Percentiles rank a stretch among this genome's conserved stretches.
phyloP scores from a whole-genome alignment of 2,113 vertebrate species.

The Axis porcinus region DNA sequence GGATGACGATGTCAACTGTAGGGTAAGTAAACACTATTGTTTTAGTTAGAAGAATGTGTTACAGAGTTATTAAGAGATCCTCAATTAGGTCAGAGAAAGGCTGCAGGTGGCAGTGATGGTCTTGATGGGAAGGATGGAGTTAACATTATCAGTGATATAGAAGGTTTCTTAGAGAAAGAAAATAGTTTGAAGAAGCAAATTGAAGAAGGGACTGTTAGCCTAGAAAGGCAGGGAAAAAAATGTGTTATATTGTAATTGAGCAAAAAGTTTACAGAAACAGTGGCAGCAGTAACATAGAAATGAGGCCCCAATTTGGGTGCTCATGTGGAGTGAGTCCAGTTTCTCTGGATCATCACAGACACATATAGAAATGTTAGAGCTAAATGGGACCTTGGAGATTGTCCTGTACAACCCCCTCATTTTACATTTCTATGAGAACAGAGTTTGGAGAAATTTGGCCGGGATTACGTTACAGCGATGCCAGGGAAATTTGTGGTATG shows the following conservation, averaged over 20 bases:
- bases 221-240: rapidly evolving
- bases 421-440: not conserved
- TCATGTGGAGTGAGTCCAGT: not conserved
- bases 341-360: constrained; percentile 41
- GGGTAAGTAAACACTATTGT: not conserved
- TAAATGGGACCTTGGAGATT: constrained; percentile 36
- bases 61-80: not conserved
- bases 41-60: not conserved
- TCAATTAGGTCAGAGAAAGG: not conserved
- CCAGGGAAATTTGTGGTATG: not conserved
- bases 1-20: rapidly evolving
- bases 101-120: not conserved
- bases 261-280: not conserved
- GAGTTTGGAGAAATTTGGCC: constrained; percentile 7
- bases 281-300: not conserved
- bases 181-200: not conserved
- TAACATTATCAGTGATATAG: not conserved
- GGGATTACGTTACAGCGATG: not conserved
- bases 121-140: not conserved
- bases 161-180: not conserved
- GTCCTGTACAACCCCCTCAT: constrained; percentile 13
- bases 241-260: not conserved
- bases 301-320: not conserved
- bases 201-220: not conserved
- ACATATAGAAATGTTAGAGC: constrained; percentile 25